Evolutionary conservation across 1,140 invertebrate genomes (phyloP).

Genomic region (Ceratitis capitata): DNA sequence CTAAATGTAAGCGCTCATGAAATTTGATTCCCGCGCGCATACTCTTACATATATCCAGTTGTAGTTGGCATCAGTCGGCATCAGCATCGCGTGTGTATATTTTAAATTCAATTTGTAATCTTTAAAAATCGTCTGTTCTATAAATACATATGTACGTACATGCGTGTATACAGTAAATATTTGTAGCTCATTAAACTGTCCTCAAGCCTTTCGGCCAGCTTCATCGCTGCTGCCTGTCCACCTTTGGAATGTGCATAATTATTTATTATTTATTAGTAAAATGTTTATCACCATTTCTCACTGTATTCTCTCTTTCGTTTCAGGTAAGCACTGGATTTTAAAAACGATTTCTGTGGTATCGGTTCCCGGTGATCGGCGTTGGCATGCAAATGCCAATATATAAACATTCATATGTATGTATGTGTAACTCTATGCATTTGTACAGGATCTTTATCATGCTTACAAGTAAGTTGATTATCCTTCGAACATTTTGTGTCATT

Average conservation of each 20-base stretch:
- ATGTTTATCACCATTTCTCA: background rate
- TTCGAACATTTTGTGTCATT: background rate
- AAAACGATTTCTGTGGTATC: background rate
- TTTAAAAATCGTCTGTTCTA: background rate
- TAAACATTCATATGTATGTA: background rate
- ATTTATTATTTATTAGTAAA: slow-evolving; percentile 7
- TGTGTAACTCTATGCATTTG: background rate
- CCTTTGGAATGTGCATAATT: background rate
- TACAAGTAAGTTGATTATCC: background rate
- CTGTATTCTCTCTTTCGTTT: background rate
- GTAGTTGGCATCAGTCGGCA: too few relatives aligned
- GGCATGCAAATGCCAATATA: background rate
- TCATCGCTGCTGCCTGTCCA: background rate
- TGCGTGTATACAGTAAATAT: background rate
- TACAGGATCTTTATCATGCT: background rate
- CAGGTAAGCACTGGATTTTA: background rate
- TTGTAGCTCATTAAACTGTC: background rate
- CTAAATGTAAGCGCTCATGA: background rate
- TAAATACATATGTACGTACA: background rate
- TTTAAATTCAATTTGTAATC: slow-evolving; percentile 10
- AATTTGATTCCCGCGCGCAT: background rate
- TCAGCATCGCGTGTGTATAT: slow-evolving; percentile 10
- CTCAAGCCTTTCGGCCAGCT: background rate
- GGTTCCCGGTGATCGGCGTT: background rate
- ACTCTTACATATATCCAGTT: too few relatives aligned